Conservation (phyloP, 1,140 invertebrate species). For the Danaus plexippus region DNA sequence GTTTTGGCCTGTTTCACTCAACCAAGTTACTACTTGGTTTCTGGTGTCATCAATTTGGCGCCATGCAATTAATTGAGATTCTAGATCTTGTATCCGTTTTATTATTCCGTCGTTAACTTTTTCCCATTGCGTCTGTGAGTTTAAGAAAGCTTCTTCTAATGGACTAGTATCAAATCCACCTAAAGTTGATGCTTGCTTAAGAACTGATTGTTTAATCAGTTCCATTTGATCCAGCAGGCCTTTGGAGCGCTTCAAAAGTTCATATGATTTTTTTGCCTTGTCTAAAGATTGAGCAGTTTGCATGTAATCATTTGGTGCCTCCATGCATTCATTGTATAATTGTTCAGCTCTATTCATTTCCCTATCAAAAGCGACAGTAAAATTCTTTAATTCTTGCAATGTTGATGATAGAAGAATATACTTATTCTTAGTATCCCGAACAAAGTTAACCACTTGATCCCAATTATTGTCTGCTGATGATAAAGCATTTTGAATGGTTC, state of each 20-base stretch:
- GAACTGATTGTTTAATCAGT: slow-evolving; percentile 78
- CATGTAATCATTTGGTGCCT: slow-evolving; percentile 77
- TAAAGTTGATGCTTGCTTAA: slow-evolving; percentile 81
- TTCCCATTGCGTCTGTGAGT: slow-evolving; percentile 81
- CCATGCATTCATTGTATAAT: slow-evolving; percentile 73
- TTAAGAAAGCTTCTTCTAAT: slow-evolving; percentile 76
- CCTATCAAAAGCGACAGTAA: slow-evolving; percentile 77
- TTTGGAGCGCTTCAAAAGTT: slow-evolving; percentile 82
- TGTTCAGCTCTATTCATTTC: slow-evolving; percentile 78
- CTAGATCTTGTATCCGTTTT: slow-evolving; percentile 82
- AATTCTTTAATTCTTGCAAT: slow-evolving; percentile 83
- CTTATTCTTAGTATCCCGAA: slow-evolving; percentile 82
- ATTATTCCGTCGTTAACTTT: slow-evolving; percentile 79
- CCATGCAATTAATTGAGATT: slow-evolving; percentile 92
- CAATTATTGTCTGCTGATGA: slow-evolving; percentile 83
- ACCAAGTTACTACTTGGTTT: slow-evolving; percentile 87
- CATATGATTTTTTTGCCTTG: slow-evolving; percentile 81
- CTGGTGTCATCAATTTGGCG: slow-evolving; percentile 91
- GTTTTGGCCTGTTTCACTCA: slow-evolving; percentile 83
- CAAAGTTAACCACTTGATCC: slow-evolving; percentile 82
- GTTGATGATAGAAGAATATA: slow-evolving; percentile 80
- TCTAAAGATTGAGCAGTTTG: slow-evolving; percentile 77
- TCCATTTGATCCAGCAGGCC: slow-evolving; percentile 83
- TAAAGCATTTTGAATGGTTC: slow-evolving; percentile 83
- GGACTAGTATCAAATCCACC: slow-evolving; percentile 79